Evolutionary conservation across 2,797 vertebrate genomes (phyloP).

Genomic region (Calcarius lapponicus): DNA sequence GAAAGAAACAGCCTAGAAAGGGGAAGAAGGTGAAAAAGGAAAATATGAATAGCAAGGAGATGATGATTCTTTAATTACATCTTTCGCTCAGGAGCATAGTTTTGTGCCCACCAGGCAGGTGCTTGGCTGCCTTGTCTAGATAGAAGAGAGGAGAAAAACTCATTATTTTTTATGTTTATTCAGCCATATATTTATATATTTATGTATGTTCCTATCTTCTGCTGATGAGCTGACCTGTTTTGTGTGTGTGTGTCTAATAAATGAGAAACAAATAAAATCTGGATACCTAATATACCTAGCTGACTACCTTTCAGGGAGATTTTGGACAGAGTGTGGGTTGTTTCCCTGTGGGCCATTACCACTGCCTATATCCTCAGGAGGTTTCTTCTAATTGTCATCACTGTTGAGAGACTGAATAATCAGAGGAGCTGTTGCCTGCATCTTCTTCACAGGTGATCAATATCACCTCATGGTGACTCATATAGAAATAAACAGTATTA

Average conservation of each 20-base stretch:
- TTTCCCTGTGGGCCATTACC: fast-evolving
- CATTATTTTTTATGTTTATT: background rate
- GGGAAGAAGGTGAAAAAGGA: background rate
- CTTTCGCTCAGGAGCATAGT: fast-evolving
- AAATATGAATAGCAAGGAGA: background rate
- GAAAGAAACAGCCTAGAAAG: background rate
- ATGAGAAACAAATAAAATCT: background rate
- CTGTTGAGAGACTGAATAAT: background rate
- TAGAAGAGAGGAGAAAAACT: background rate
- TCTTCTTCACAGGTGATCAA: background rate
- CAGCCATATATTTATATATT: background rate
- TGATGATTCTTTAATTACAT: background rate
- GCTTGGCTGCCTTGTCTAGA: background rate
- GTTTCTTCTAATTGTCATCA: background rate
- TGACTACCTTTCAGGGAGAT: background rate
- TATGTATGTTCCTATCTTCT: background rate
- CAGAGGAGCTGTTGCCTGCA: background rate
- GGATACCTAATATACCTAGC: background rate
- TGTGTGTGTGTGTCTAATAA: background rate
- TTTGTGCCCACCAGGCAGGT: background rate
- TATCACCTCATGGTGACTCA: background rate
- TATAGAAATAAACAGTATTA: background rate
- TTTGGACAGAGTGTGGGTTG: background rate
- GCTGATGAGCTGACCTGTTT: background rate
- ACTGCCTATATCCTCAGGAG: background rate